These are phyloP conservation scores for Rynchops niger DNA, from an alignment of 2,113 vertebrate species.

Conservation along the genomic window DNA sequence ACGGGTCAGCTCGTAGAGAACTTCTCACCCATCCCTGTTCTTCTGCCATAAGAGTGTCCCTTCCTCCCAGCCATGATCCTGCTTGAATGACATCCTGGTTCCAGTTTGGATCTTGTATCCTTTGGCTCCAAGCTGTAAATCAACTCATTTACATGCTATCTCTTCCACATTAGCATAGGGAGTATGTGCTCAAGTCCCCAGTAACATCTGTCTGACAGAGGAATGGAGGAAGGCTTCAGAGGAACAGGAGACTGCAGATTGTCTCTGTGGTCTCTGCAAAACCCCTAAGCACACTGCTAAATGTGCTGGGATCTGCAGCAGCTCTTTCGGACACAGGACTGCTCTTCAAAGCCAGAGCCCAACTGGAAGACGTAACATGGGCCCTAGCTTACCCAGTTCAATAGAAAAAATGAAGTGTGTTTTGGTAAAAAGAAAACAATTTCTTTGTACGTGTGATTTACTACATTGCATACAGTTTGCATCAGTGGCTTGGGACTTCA, in stretches of 20 bases:
- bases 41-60: neutral
- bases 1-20: neutral
- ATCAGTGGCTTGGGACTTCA: neutral
- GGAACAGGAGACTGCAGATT: neutral
- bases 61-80: neutral
- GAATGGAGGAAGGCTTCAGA: neutral
- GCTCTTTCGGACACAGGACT: neutral
- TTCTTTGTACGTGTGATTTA: neutral
- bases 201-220: neutral
- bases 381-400: neutral
- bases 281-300: neutral
- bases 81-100: neutral
- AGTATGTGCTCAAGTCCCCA: neutral
- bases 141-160: neutral
- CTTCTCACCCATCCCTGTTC: neutral
- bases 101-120: neutral
- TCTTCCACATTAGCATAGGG: rapidly evolving
- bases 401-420: neutral
- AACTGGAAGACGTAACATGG: rapidly evolving
- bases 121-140: neutral
- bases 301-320: rapidly evolving
- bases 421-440: neutral
- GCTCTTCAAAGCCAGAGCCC: neutral
- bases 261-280: neutral
- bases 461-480: neutral